Conservation (phyloP, 2,797 vertebrate genomes). For the Platyrinchus mystaceus region DNA sequence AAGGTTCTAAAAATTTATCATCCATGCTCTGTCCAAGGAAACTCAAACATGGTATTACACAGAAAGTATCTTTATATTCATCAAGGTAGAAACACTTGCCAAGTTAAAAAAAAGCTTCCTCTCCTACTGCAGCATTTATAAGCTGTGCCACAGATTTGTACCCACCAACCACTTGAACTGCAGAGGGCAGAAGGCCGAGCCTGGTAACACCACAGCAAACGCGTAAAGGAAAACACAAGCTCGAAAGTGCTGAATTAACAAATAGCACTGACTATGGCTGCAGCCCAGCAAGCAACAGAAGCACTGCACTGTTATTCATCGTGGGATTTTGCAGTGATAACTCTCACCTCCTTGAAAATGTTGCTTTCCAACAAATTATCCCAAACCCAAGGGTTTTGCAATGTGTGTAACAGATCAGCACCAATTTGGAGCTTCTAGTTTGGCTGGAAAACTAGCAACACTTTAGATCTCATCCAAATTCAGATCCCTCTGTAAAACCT, state of each 20-base stretch:
- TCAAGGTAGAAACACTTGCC: neutral
- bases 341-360: neutral
- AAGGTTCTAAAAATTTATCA: neutral
- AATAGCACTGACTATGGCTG: neutral
- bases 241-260: neutral
- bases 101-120: neutral
- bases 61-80: neutral
- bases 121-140: neutral
- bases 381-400: neutral
- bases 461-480: neutral
- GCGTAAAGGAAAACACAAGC: neutral
- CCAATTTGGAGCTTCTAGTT: neutral
- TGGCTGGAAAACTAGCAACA: neutral
- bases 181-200: neutral
- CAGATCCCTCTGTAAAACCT: neutral
- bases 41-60: neutral
- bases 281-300: neutral
- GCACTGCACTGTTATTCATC: neutral
- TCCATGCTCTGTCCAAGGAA: neutral
- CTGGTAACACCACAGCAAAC: neutral
- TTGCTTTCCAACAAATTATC: neutral
- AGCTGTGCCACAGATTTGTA: neutral
- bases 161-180: neutral
- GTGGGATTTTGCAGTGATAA: neutral
- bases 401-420: neutral